These are phyloP conservation scores for Eulemur mongoz DNA, from an alignment of 2,797 vertebrate species.

Conservation along the genomic window DNA sequence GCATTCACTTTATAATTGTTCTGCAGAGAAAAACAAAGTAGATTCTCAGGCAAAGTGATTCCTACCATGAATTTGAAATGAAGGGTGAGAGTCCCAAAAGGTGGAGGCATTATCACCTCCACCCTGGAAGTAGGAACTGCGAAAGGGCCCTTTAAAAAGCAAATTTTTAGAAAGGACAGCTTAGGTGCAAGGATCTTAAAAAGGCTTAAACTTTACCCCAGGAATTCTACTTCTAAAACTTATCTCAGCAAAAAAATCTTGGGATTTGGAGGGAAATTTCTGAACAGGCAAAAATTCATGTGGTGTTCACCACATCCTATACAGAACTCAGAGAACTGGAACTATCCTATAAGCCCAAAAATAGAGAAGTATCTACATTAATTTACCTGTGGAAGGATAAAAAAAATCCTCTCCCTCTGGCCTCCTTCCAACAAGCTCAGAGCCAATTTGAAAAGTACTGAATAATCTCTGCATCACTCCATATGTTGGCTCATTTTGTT, in stretches of 20 bases:
- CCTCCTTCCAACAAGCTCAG: neutral
- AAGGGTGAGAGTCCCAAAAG: constrained; percentile 58
- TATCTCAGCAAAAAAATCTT: neutral
- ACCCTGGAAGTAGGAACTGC: constrained; percentile 17
- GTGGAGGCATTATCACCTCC: constrained; percentile 46
- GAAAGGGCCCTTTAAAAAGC: constrained; percentile 63
- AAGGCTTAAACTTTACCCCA: neutral
- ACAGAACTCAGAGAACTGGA: neutral
- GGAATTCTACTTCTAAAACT: constrained; percentile 29
- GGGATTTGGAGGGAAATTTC: neutral
- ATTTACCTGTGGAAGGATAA: neutral
- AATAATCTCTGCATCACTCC: neutral
- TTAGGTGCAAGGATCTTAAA: neutral
- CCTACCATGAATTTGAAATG: constrained; percentile 74
- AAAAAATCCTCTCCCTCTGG: neutral
- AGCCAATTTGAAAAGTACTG: neutral
- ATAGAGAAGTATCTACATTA: neutral
- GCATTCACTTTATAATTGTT: constrained; percentile 75
- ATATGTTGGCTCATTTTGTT: neutral
- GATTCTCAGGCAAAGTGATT: constrained; percentile 68
- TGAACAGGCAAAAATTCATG: neutral
- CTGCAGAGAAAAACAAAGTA: constrained; percentile 67
- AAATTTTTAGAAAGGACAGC: constrained; percentile 46
- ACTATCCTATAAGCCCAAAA: neutral
- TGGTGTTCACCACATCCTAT: neutral